Evolutionary conservation across 2,797 vertebrate genomes (phyloP).

Genomic region (Podarcis lilfordi): DNA sequence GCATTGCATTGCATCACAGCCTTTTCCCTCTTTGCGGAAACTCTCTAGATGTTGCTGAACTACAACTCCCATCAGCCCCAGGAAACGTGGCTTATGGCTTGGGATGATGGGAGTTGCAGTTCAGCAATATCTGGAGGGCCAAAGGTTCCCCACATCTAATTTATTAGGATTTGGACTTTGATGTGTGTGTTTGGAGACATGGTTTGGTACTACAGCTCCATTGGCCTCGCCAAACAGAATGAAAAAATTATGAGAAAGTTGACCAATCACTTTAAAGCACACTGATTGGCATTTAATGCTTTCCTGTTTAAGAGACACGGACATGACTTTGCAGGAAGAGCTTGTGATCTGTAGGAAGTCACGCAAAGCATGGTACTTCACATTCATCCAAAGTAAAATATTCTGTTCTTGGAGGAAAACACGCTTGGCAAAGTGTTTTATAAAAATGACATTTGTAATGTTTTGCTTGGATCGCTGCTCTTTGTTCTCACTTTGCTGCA

Average conservation of each 20-base stretch:
- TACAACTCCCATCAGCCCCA: no score
- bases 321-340: background rate
- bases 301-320: background rate
- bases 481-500: constrained; percentile 37
- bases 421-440: background rate
- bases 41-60: no score
- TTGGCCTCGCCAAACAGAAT: background rate
- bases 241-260: background rate
- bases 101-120: no score
- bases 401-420: constrained; percentile 22
- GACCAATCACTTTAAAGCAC: no score
- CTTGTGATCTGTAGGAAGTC: background rate
- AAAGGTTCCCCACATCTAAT: no score
- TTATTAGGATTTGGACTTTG: background rate
- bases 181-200: background rate
- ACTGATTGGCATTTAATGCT: background rate
- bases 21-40: no score
- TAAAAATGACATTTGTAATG: constrained; percentile 21
- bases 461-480: constrained; percentile 37
- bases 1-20: no score
- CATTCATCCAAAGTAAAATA: background rate
- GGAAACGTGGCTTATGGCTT: no score
- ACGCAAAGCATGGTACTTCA: background rate
- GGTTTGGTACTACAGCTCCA: background rate
- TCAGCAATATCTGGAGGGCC: no score